Conservation (phyloP, 1,140 invertebrate species). For the Rhagoletis pomonella region DNA sequence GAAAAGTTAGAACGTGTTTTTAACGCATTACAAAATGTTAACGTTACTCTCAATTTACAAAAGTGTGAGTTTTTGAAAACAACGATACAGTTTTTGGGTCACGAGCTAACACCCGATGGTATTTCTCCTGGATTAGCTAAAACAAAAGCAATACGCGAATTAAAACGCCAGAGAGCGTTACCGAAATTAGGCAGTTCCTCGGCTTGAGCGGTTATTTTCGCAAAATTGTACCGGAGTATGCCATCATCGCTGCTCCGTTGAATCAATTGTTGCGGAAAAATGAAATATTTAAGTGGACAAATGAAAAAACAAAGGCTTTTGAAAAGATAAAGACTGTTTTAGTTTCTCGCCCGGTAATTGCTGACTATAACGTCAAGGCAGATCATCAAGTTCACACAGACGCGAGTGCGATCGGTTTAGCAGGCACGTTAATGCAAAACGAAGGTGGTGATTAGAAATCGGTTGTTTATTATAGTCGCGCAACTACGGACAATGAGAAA, state of each 20-base stretch:
- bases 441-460: conserved; percentile 59
- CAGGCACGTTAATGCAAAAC: conserved; percentile 31
- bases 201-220: conserved; percentile 2
- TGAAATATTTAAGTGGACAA: too few relatives aligned
- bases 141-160: not conserved
- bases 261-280: too few relatives aligned
- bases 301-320: too few relatives aligned
- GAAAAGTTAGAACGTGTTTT: conserved; percentile 9
- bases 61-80: conserved; percentile 33
- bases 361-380: not conserved
- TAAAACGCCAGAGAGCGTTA: not conserved
- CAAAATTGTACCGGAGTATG: not conserved
- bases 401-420: conserved; percentile 58
- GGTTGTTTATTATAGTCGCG: conserved; percentile 63
- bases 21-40: not conserved
- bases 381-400: conserved; percentile 63
- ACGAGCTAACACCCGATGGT: not conserved
- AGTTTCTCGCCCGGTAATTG: too few relatives aligned
- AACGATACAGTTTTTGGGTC: conserved; percentile 6
- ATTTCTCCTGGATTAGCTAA: not conserved
- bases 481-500: conserved; percentile 62
- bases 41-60: conserved; percentile 1
- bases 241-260: not conserved
- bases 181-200: not conserved
- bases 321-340: too few relatives aligned